Evolutionary conservation across 2,113 vertebrate species (phyloP).

Genomic region (Tonatia bakeri): DNA sequence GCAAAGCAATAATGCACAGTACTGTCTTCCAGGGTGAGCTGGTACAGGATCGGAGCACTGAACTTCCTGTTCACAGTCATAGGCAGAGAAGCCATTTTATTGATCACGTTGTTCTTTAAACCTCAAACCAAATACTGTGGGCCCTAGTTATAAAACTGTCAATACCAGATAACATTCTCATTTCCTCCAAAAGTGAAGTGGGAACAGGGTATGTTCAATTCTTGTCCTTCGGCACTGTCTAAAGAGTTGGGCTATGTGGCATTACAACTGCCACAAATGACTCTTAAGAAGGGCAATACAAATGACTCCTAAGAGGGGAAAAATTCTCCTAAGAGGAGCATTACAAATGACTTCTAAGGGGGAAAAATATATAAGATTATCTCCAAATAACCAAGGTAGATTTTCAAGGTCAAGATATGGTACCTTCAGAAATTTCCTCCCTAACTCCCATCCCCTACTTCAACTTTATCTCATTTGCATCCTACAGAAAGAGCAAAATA

Average conservation of each 20-base stretch:
- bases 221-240: not conserved
- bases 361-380: no score
- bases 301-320: no score
- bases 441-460: not conserved
- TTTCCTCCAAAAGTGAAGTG: not conserved
- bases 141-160: not conserved
- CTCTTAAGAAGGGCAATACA: no score
- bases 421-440: not conserved
- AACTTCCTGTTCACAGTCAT: not conserved
- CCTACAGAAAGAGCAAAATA: not conserved
- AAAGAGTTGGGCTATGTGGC: not conserved
- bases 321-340: no score
- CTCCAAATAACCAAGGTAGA: not conserved
- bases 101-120: not conserved
- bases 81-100: not conserved
- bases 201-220: not conserved
- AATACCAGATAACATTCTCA: not conserved
- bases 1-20: not conserved
- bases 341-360: no score
- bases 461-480: not conserved
- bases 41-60: not conserved
- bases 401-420: not conserved
- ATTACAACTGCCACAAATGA: no score
- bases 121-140: not conserved
- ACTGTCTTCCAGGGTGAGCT: not conserved